Evolutionary conservation across 1,140 invertebrate genomes (phyloP), one percentile per base, ranked within the genome.

Genomic region (Matsumurasca onukii): DNA sequence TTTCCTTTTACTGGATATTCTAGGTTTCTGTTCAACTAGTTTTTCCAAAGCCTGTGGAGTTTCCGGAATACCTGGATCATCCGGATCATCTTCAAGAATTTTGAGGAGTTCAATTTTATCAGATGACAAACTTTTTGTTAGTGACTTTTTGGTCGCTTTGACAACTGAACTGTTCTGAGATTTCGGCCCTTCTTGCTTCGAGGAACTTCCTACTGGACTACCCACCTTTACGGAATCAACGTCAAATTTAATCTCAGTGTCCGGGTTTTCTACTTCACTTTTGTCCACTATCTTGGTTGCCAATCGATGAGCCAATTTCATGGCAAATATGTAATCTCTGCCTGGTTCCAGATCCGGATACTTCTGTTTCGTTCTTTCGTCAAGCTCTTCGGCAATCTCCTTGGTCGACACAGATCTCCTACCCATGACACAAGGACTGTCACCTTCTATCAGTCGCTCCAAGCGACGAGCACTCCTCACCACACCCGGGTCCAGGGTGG

Each of bases 31-130:
- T 20, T 29, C 65, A 66, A 52, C 27, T 39, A 29, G 29, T 20
- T 29, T 31, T 31, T 31, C 29, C 25, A 25, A 3, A 29, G 22
- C 31, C 20, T 5, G 5, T 20, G 59, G 31, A 15, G 59, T 29
- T 31, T 62, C 59, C 1, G 12, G 24, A 62, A n/a, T 62, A 15
- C 17, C 17, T 9, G 34, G 34, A 51, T n/a, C 31, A 31, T 82
- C 81, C 3, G 77, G 79, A 20, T 82, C 82, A 22, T 81, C 82
- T 71, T 83, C 81, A 2, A 83, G 71, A 67, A 83, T 83, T 1
- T 80, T 79, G 12, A 83, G 63, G 3, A 83, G 66, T 31, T 82
- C 81, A 61, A 78, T 80, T 67, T 81, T 78, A 66, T 82, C 81
- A 22, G 48, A 22, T 24, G 52, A 5, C 5, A 27, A 22, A 59